phyloP scores from a whole-genome alignment of 2,113 vertebrate species.

The Istiophorus platypterus region DNA sequence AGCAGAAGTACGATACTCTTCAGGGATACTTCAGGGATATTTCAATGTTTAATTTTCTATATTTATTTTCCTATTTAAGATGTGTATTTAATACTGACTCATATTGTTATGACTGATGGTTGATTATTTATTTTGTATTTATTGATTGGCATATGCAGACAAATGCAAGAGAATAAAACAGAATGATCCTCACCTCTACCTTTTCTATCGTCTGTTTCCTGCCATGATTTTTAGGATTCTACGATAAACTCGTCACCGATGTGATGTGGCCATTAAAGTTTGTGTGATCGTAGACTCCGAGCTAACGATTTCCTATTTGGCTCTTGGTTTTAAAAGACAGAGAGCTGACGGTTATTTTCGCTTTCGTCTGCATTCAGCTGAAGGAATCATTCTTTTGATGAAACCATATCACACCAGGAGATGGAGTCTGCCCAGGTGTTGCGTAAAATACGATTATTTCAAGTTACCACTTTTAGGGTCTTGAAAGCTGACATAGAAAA shows the following conservation, averaged over 20 bases:
- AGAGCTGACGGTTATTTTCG: too few relatives aligned
- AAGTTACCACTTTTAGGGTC: neutral
- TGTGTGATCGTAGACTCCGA: too few relatives aligned
- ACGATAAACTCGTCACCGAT: too few relatives aligned
- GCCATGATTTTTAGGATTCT: neutral
- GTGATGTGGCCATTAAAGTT: too few relatives aligned
- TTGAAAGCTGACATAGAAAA: neutral
- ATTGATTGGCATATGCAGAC: constrained; percentile 53
- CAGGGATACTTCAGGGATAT: constrained; percentile 16
- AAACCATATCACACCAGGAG: too few relatives aligned
- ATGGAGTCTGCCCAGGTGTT: neutral
- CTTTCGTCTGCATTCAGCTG: too few relatives aligned
- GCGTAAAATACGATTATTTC: too few relatives aligned
- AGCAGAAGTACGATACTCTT: neutral
- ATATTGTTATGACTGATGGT: constrained; percentile 5
- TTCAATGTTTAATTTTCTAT: constrained; percentile 34
- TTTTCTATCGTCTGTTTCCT: neutral
- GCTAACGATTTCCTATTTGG: too few relatives aligned
- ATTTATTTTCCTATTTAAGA: constrained; percentile 75
- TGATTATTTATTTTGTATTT: constrained; percentile 74
- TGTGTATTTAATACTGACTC: constrained; percentile 48
- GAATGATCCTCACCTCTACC: neutral
- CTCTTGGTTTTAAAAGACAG: too few relatives aligned
- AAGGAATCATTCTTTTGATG: too few relatives aligned
- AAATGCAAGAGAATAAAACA: constrained; percentile 48